These are phyloP conservation scores for Lathronympha strigana DNA, from an alignment of 2,888 invertebrate genomes.

Conservation along the genomic window DNA sequence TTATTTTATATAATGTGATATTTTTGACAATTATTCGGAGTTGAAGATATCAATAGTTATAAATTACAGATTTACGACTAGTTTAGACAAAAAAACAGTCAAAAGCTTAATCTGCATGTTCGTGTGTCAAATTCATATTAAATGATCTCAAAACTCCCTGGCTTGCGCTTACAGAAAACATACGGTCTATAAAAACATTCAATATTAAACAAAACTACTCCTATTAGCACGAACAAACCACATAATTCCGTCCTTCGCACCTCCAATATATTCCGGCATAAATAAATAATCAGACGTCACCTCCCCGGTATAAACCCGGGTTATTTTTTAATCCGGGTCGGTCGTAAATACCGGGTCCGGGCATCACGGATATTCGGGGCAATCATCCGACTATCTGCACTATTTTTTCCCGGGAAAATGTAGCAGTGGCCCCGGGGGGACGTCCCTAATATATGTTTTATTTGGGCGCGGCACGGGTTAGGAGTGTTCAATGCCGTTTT, in stretches of 20 bases:
- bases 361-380: slow-evolving; percentile 76
- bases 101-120: too few relatives aligned
- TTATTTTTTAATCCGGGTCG: slow-evolving; percentile 75
- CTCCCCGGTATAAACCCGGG: slow-evolving; percentile 43
- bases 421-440: slow-evolving; percentile 59
- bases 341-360: slow-evolving; percentile 69
- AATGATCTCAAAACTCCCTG: too few relatives aligned
- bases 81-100: too few relatives aligned
- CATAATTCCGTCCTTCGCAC: slow-evolving; percentile 3
- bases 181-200: not conserved
- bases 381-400: slow-evolving; percentile 78
- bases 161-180: too few relatives aligned
- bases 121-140: too few relatives aligned
- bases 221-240: slow-evolving; percentile 5
- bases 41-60: too few relatives aligned
- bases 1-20: too few relatives aligned
- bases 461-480: slow-evolving; percentile 48
- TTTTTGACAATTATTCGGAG: too few relatives aligned
- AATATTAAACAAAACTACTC: not conserved
- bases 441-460: slow-evolving; percentile 70
- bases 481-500: slow-evolving; percentile 11
- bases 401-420: slow-evolving; percentile 76
- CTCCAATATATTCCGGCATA: slow-evolving; percentile 7
- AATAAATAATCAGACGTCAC: slow-evolving; percentile 30
- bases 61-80: too few relatives aligned